Conservation (phyloP, 1,140 invertebrate genomes). For the Potamilus streckersoni region DNA sequence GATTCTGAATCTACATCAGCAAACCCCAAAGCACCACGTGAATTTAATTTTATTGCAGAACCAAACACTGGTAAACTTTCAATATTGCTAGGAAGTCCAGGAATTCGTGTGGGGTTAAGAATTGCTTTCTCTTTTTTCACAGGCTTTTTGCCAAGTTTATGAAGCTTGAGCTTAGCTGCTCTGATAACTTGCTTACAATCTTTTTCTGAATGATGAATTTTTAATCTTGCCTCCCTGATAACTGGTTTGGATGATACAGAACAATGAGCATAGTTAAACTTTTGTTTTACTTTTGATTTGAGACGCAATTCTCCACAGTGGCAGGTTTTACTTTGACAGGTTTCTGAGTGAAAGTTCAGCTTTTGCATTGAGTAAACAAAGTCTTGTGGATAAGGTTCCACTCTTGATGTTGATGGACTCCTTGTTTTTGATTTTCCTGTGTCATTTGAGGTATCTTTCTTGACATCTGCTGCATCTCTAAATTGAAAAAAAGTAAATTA, state of each 20-base stretch:
- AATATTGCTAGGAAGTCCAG: conserved; percentile 9
- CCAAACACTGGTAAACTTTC: conserved; percentile 34
- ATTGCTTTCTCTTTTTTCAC: conserved; percentile 4
- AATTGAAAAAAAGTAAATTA: too few species aligned
- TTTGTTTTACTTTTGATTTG: conserved; percentile 21
- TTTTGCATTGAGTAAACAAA: conserved; percentile 46
- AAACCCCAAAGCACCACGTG: conserved; percentile 22
- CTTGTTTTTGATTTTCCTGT: too few species aligned
- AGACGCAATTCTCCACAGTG: conserved; percentile 33
- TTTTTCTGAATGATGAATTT: conserved; percentile 53
- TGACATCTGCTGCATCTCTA: too few species aligned
- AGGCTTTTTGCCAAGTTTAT: conserved; percentile 29
- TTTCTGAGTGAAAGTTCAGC: conserved; percentile 41
- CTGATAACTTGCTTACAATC: conserved; percentile 50
- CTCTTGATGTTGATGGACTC: conserved; percentile 9
- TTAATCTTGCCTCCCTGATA: conserved; percentile 52
- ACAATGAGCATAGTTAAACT: conserved; percentile 45
- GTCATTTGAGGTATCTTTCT: too few species aligned
- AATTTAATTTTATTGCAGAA: conserved; percentile 19
- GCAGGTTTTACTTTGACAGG: conserved; percentile 44
- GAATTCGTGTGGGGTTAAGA: conserved; percentile 5
- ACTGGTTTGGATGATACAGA: conserved; percentile 32
- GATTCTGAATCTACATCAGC: background rate
- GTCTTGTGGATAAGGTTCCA: conserved; percentile 49
- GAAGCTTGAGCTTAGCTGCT: conserved; percentile 45